Conservation (phyloP, 1,140 invertebrate genomes). For the Andricus grossulariae region DNA sequence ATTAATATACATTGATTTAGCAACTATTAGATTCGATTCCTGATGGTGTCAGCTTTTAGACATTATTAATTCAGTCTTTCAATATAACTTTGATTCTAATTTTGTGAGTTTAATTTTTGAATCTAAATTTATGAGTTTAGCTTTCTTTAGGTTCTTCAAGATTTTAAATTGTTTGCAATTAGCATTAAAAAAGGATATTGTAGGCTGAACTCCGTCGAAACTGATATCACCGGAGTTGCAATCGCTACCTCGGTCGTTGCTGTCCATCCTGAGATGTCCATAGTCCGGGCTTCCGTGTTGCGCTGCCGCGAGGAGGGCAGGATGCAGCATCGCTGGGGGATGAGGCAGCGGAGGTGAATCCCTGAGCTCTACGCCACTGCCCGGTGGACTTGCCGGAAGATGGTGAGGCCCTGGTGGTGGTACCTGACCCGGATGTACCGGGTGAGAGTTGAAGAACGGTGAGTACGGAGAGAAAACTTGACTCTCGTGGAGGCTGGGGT, state of each 20-base stretch:
- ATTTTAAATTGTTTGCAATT: not conserved
- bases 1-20: too few relatives aligned
- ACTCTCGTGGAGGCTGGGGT: conserved; percentile 95
- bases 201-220: conserved; percentile 93
- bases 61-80: too few relatives aligned
- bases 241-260: conserved; percentile 89
- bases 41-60: too few relatives aligned
- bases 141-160: conserved; percentile 13
- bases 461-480: conserved; percentile 94
- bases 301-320: conserved; percentile 86
- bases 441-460: conserved; percentile 86
- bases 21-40: too few relatives aligned
- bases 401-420: conserved; percentile 75
- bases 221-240: conserved; percentile 91
- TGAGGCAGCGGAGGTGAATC: conserved; percentile 88
- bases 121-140: not conserved
- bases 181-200: conserved; percentile 92
- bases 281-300: conserved; percentile 88
- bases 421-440: conserved; percentile 71
- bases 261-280: conserved; percentile 85
- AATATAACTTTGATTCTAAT: too few relatives aligned
- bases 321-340: conserved; percentile 87
- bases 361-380: conserved; percentile 82
- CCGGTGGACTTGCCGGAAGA: conserved; percentile 77
- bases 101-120: not conserved